A percentile compares a stretch with the other conserved stretches of the same genome.
Conservation (phyloP, 2,797 vertebrate species). For the Trematomus bernacchii region DNA sequence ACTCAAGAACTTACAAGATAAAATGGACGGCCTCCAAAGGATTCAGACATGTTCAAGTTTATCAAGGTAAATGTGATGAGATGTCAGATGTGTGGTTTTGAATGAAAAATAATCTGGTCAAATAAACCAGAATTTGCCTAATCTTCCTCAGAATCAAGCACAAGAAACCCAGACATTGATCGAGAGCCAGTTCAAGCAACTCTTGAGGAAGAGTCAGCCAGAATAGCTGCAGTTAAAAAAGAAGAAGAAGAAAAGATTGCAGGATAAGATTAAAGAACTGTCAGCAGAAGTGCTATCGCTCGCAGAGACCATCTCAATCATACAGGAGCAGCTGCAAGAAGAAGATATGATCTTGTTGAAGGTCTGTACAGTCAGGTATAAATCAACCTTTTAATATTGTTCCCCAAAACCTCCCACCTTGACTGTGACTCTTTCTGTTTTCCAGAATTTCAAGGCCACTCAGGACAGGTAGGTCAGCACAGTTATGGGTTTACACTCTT, state of each 20-base stretch:
- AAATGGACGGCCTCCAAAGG: constrained; percentile 64
- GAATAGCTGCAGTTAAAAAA: constrained; percentile 72
- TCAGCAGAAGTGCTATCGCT: constrained; percentile 62
- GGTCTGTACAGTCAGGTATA: constrained; percentile 47
- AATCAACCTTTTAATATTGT: not conserved
- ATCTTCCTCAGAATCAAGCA: constrained; percentile 66
- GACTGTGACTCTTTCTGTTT: constrained; percentile 25
- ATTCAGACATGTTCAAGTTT: constrained; percentile 63
- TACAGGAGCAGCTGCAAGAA: constrained; percentile 71
- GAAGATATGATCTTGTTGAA: constrained; percentile 76
- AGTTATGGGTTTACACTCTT: not conserved
- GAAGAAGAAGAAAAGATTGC: constrained; percentile 77
- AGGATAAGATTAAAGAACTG: constrained; percentile 64
- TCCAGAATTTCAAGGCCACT: constrained; percentile 81
- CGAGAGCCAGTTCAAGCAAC: constrained; percentile 79
- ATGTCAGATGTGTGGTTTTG: not conserved
- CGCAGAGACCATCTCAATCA: constrained; percentile 61
- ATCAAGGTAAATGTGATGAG: constrained; percentile 73
- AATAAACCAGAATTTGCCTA: not conserved
- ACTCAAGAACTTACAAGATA: constrained; percentile 71
- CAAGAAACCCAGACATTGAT: constrained; percentile 68
- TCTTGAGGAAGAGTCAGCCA: constrained; percentile 77
- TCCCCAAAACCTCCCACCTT: not conserved
- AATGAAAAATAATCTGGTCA: not conserved
- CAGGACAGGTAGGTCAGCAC: constrained; percentile 73